These are phyloP conservation scores for Acromyrmex heyeri DNA, from an alignment of 1,140 invertebrate genomes.

Conservation along the genomic window DNA sequence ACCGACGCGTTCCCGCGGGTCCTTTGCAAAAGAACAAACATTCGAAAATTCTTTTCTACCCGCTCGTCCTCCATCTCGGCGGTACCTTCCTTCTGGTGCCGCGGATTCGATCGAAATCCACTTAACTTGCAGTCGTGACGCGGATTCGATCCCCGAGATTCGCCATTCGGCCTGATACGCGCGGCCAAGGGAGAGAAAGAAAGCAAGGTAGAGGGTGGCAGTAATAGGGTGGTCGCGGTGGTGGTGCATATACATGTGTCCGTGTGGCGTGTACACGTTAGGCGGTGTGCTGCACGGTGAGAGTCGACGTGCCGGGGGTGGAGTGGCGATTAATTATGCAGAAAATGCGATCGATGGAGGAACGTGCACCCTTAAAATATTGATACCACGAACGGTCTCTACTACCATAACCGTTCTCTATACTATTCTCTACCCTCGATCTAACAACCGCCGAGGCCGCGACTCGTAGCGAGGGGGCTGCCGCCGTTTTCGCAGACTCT, in stretches of 20 bases:
- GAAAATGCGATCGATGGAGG: conserved; percentile 80
- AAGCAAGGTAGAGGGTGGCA: neutral
- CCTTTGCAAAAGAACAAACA: conserved; percentile 12
- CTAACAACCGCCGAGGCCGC: conserved; percentile 54
- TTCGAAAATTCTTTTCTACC: conserved; percentile 22
- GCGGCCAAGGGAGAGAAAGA: conserved; percentile 46
- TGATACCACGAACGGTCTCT: conserved; percentile 76
- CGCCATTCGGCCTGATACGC: neutral
- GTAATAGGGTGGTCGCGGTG: neutral
- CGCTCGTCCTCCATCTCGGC: neutral
- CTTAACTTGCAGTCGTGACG: conserved; percentile 46
- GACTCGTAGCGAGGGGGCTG: conserved; percentile 19
- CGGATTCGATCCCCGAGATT: conserved; percentile 70
- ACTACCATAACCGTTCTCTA: conserved; percentile 69
- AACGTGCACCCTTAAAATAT: conserved; percentile 81
- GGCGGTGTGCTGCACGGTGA: conserved; percentile 14
- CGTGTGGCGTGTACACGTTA: neutral
- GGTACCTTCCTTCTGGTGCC: neutral
- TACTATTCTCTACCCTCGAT: conserved; percentile 68
- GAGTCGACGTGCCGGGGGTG: conserved; percentile 50
- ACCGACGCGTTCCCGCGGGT: conserved; percentile 1
- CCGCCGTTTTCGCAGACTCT: conserved; percentile 27
- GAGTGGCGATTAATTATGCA: conserved; percentile 81
- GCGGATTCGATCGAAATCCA: conserved; percentile 66
- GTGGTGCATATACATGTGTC: neutral